Conservation (phyloP, 2,888 invertebrate species). For the Aporophyla lueneburgensis region DNA sequence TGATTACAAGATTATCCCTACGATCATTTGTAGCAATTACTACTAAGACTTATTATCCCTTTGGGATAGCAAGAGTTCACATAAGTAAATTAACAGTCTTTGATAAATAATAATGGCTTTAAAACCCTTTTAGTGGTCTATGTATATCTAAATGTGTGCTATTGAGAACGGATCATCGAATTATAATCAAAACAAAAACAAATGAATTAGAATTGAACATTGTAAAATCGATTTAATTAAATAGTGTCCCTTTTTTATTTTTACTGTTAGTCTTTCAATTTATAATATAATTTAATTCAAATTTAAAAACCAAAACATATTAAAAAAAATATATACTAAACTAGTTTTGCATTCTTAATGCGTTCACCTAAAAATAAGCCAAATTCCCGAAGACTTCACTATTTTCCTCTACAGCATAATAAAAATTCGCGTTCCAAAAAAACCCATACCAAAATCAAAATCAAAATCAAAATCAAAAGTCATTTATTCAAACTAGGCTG, state of each 20-base stretch:
- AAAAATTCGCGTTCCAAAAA: conserved; percentile 28
- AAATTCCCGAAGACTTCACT: neutral
- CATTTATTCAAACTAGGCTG: too few species aligned
- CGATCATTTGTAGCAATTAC: conserved; percentile 59
- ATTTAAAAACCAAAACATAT: too few species aligned
- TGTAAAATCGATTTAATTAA: neutral
- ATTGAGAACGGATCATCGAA: neutral
- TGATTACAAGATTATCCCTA: conserved; percentile 38
- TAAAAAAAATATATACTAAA: too few species aligned
- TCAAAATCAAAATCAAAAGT: too few species aligned
- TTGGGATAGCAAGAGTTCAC: conserved; percentile 36
- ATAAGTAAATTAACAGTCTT: conserved; percentile 47
- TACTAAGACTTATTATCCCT: conserved; percentile 41
- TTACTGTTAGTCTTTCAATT: neutral
- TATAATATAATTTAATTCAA: neutral
- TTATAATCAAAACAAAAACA: neutral
- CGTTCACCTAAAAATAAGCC: neutral
- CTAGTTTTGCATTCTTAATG: neutral
- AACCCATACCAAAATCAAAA: too few species aligned
- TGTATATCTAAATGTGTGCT: neutral
- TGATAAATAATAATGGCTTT: conserved; percentile 50
- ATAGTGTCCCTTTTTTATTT: neutral
- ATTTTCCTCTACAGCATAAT: neutral
- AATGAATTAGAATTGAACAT: neutral
- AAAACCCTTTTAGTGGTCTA: neutral